Conservation (phyloP, 2,113 vertebrate species). For the Gadus macrocephalus region DNA sequence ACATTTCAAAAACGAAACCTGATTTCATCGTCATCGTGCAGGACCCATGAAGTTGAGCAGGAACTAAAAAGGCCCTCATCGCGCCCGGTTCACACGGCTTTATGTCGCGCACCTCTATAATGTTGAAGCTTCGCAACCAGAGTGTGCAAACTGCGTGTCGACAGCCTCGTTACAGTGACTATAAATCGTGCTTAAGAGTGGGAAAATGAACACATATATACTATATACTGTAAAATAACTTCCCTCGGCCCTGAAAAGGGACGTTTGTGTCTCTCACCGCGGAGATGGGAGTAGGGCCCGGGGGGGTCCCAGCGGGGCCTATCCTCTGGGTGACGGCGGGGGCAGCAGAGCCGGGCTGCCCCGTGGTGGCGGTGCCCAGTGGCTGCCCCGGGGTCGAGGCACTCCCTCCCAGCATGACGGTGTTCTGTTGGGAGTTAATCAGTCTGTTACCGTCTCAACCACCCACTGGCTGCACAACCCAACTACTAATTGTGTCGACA, state of each 20-base stretch:
- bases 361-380: slow-evolving; percentile 75
- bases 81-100: background rate
- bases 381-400: slow-evolving; percentile 73
- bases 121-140: too few species aligned
- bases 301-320: slow-evolving; percentile 70
- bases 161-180: background rate
- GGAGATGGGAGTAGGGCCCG: slow-evolving; percentile 73
- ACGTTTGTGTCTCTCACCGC: slow-evolving; percentile 74
- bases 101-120: background rate
- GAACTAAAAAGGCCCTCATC: too few species aligned
- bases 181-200: background rate
- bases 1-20: background rate
- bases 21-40: background rate
- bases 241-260: slow-evolving; percentile 1
- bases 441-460: background rate
- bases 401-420: slow-evolving; percentile 84
- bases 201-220: too few species aligned
- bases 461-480: too few species aligned
- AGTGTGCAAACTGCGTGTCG: too few species aligned
- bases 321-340: slow-evolving; percentile 75
- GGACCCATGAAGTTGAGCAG: background rate
- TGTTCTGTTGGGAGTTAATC: slow-evolving; percentile 59
- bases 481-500: too few species aligned
- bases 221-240: background rate
- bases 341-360: slow-evolving; percentile 75